These are phyloP conservation scores for Sphaeridia pumilis DNA, from an alignment of 2,888 invertebrate genomes.

Conservation along the genomic window DNA sequence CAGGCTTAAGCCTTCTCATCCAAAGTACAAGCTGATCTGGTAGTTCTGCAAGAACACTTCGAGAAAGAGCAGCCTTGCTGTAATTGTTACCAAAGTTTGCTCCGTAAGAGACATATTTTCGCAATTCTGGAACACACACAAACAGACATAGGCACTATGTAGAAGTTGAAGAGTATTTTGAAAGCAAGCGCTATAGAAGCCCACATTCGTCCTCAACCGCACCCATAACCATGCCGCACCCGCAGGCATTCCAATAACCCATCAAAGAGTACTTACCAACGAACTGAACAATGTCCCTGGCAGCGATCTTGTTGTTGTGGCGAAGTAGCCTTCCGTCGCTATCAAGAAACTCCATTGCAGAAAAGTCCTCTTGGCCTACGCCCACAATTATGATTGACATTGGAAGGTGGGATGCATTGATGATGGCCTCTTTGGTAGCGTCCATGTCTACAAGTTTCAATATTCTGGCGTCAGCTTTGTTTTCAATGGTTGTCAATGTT, in stretches of 20 bases:
- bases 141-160: too few relatives aligned
- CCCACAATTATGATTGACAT: slow-evolving; percentile 49
- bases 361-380: slow-evolving; percentile 51
- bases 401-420: slow-evolving; percentile 43
- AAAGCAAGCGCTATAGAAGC: neutral
- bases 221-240: neutral
- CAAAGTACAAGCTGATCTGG: slow-evolving; percentile 41
- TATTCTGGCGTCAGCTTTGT: neutral
- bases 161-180: too few relatives aligned
- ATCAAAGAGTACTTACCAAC: slow-evolving; percentile 33
- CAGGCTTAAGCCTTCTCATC: slow-evolving; percentile 39
- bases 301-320: slow-evolving; percentile 43
- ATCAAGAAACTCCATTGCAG: slow-evolving; percentile 51
- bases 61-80: slow-evolving; percentile 40
- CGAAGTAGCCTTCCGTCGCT: slow-evolving; percentile 43
- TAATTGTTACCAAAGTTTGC: slow-evolving; percentile 18
- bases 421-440: slow-evolving; percentile 38
- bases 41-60: slow-evolving; percentile 46
- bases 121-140: slow-evolving; percentile 31
- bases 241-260: neutral
- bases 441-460: slow-evolving; percentile 32
- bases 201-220: too few relatives aligned
- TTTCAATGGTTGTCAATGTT: neutral
- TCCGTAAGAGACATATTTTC: slow-evolving; percentile 36
- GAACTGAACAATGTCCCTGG: slow-evolving; percentile 50